Evolutionary conservation across 1,140 invertebrate species (phyloP), one percentile per base, ranked within the genome.

Genomic region (Druon quercuslanigerum): DNA sequence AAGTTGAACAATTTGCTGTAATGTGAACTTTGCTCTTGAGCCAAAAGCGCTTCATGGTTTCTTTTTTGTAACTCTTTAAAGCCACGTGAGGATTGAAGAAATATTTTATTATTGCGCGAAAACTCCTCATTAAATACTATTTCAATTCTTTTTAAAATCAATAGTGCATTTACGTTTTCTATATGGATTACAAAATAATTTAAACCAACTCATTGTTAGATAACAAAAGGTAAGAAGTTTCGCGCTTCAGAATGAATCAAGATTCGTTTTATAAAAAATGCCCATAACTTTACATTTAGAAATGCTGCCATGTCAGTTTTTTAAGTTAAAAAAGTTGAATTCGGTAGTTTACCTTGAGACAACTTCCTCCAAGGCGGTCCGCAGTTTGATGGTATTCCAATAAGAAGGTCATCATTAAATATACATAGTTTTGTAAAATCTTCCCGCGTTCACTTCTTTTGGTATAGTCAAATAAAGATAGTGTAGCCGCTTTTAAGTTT

Each of bases 41-140:
- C 60, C 60, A 40, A 66, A 66, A 66, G 60, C 60, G 60, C 60
- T 66, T 66, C 60, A 66, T 66, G 60, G 60, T 66, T 66, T 66
- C n/a, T 66, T 66, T 40, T 40, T 33, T 33, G 25, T 5, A 33
- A 66, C 4, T 46, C 7, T 33, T n/a, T n/a, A 66, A 16, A 46
- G 60, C n/a, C 33, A 40, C 60, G 60, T 66, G 25, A 40, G 46
- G 25, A n/a, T 66, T 66, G 16, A 14, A 66, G 25, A 16, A 66
- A 46, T 66, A 66, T 66, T 46, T 66, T 66, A 66, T 66, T 66
- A 16, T 40, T 20, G 14, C 25, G 33, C 46, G 33, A 33, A 66
- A 66, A 66, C 9, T 40, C 16, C 13, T 40, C 33, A 66, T 66
- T 3, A 14, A 33, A 40, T 14, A 66, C 40, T 60, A 60, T 60